Evolutionary conservation across 2,113 vertebrate species (phyloP), one percentile per base, ranked within the genome.

Genomic region (Spilogale gracilis): DNA sequence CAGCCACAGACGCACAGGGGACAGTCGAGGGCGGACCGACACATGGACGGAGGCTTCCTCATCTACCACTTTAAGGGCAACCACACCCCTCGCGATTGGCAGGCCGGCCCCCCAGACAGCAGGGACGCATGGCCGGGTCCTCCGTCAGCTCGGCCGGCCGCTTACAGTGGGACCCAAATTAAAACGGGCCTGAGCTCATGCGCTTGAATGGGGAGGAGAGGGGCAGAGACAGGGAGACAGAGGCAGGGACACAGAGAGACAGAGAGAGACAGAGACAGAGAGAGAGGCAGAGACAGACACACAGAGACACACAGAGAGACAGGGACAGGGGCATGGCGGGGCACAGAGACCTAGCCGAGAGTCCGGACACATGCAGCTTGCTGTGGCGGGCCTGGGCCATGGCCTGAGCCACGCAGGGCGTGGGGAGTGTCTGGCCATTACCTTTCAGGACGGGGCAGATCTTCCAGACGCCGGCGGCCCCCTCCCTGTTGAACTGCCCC

Each of bases 361-460:
- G 32, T 6, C 43, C 0, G 1, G 0, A 1, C 1, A 6, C 11
- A 3, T 67, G 12, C 0, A 0, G 5, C 71, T 23, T 1, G 43
- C 32, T 25, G 13, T 2, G 13, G 10, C 32, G 43, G 13, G 50
- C 32, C 30, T 1, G 50, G 25, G 73, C 27, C 6, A 0, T 9
- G 65, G 16, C 2, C 86, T 7, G 2, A 0, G 3, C 14, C 67
- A 0, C 0, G 1, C 10, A 0, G 11, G 12, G 32, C 4, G 16
- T 0, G 2, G 4, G 86, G 32, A 2, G 76, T 6, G 10, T 11
- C 6, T 23, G 27, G 0, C 1, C 11, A 0, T 96, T 97, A 99
- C 99, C 99, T 99, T 99, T 99, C 95, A 99, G 99, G 96, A 99
- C 97, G 50, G 99, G 99, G 63, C 99, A 99, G 97, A 99, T 99